Percentiles rank a stretch among this genome's conserved stretches.
Conservation (phyloP, 1,140 invertebrate species). For the Diorhabda elongata region DNA sequence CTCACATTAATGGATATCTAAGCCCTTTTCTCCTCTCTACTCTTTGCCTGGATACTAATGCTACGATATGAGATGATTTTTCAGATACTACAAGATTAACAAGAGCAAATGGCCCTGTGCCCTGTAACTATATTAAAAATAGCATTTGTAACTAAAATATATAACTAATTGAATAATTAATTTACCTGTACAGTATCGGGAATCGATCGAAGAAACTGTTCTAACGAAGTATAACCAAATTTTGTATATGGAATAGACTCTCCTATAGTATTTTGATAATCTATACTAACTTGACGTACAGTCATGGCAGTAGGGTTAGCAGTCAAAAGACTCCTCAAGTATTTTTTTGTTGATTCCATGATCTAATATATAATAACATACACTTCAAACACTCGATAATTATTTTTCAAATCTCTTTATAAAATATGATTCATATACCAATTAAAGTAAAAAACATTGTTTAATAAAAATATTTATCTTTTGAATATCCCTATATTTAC, state of each 20-base stretch:
- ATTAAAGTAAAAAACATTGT: too few species aligned
- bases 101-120: constrained; percentile 17
- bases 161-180: not conserved
- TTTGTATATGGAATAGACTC: constrained; percentile 17
- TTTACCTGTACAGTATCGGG: constrained; percentile 23
- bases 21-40: not conserved
- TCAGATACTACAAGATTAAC: constrained; percentile 17
- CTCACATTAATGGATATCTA: too few species aligned
- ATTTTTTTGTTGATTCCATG: not conserved
- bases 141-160: not conserved
- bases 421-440: too few species aligned
- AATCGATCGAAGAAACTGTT: constrained; percentile 28
- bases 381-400: too few species aligned
- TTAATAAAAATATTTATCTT: too few species aligned
- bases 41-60: constrained; percentile 25
- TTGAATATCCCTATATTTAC: too few species aligned
- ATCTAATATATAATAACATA: not conserved
- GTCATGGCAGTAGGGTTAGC: constrained; percentile 16
- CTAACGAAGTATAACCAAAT: constrained; percentile 23
- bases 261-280: constrained; percentile 23
- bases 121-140: constrained; percentile 16
- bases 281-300: constrained; percentile 17
- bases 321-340: constrained; percentile 18
- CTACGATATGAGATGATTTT: constrained; percentile 22
- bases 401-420: too few species aligned